Base-by-base conservation (phyloP, 2,797 vertebrate species). In the Pteropus rufus region DNA sequence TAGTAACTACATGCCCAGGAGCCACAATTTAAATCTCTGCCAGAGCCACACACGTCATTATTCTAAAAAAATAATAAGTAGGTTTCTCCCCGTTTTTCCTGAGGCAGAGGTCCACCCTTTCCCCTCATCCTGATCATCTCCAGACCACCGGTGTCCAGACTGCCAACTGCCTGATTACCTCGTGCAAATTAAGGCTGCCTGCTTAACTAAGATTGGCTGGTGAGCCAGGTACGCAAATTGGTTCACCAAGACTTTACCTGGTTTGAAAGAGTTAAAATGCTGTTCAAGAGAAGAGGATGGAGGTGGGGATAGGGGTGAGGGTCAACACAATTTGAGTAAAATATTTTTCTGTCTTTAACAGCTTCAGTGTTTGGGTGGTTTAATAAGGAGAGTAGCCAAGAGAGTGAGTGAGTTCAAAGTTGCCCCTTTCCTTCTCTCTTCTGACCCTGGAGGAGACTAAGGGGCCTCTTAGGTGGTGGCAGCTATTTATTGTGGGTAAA, bases 111-210 rank as follows among this genome's bases (percentile, higher is more conserved):
- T 81, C 91, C 67, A 75, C 87, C n/a, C 90, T 70, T 65, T 73
- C 31, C 54, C 73, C 44, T 86, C 89, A 64, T 92, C 86, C 94
- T 69, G 79, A 87, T 93, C 92, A 49, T 94, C 90, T 84, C 92
- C 91, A 96, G 96, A 97, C 83, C 87, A 93, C 8, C 0, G 67
- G 23, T 18, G 8, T 85, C 77, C 56, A 56, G 36, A 7, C 87
- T 88, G 97, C 93, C 92, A 97, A 95, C 82, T 84, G 96, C 87
- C 94, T 97, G 98, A 97, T 98, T 98, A 94, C 91, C 93, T 9
- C 0, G 98, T 98, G 98, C 98, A 99, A 99, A 99, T 98, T 1
- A 60, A 83, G 31, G 7, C 70, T 94, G 89, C 76, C 65, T 93
- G 95, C 97, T 96, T 93, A 93, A 88, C 90, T 31, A 7, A 96